These are phyloP conservation scores for Leiothrix lutea DNA, from an alignment of 2,113 vertebrate species.

Conservation along the genomic window DNA sequence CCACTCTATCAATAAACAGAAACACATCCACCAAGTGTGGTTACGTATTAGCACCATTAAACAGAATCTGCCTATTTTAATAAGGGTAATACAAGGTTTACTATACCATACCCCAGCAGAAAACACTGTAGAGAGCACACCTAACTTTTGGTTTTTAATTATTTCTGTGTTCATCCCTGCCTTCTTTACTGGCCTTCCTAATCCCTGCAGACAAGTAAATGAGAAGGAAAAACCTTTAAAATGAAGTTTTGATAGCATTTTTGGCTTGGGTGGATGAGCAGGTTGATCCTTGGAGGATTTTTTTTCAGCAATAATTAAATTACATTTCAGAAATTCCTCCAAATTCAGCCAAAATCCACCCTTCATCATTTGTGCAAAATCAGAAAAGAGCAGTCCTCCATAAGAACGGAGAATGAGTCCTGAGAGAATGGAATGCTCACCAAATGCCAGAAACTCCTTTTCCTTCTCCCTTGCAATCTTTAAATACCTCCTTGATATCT, in stretches of 20 bases:
- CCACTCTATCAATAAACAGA: neutral
- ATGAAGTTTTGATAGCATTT: neutral
- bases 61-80: neutral
- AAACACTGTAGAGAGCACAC: neutral
- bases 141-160: neutral
- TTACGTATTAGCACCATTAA: neutral
- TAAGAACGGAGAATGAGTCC: no score
- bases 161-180: neutral
- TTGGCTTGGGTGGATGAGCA: neutral
- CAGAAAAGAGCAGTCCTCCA: neutral
- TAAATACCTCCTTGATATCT: neutral
- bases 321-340: neutral
- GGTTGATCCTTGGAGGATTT: neutral
- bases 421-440: neutral
- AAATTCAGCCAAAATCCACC: neutral
- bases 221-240: neutral
- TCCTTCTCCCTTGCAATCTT: neutral
- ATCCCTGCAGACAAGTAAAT: neutral
- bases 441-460: neutral
- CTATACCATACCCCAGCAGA: neutral
- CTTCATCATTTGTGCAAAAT: neutral
- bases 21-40: neutral
- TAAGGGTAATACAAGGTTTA: neutral
- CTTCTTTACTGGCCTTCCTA: neutral
- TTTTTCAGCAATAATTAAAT: neutral